Conservation (phyloP, 2,888 invertebrate genomes). For the Drosophila atroscutellata region DNA sequence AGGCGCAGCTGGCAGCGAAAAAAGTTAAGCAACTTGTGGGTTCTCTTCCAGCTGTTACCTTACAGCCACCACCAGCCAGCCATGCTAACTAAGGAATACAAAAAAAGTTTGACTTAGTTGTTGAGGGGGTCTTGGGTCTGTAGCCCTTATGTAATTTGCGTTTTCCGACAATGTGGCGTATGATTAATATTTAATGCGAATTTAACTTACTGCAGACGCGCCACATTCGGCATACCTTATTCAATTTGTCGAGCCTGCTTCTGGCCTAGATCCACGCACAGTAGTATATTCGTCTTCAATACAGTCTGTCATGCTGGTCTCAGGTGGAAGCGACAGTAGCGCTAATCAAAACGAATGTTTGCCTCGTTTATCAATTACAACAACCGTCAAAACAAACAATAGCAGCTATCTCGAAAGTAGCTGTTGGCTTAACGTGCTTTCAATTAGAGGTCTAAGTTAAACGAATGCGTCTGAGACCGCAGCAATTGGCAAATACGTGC, state of each 20-base stretch:
- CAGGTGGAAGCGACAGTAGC: conserved; percentile 1
- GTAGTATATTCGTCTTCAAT: not conserved
- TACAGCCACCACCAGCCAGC: not conserved
- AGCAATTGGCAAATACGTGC: conserved; percentile 47
- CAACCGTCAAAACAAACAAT: conserved; percentile 18
- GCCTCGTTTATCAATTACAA: conserved; percentile 69
- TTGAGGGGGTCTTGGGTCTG: not conserved
- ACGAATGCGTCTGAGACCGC: conserved; percentile 36
- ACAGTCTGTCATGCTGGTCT: not conserved
- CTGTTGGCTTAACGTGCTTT: conserved; percentile 50
- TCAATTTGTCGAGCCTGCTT: conserved; percentile 12
- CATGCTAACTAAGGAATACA: not conserved
- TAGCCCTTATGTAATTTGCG: not conserved
- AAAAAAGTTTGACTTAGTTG: not conserved
- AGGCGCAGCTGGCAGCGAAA: conserved; percentile 43
- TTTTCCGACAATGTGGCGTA: conserved; percentile 13
- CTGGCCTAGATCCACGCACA: not conserved
- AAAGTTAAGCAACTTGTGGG: conserved; percentile 24
- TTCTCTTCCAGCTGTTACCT: not conserved
- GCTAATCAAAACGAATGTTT: conserved; percentile 65
- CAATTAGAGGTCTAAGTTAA: conserved; percentile 62
- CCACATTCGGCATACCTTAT: conserved; percentile 15
- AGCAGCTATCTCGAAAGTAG: conserved; percentile 6
- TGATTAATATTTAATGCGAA: conserved; percentile 33
- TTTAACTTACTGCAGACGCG: conserved; percentile 17